phyloP scores from a whole-genome alignment of 1,140 invertebrate genomes.

The Pseudomyrmex sp. region DNA sequence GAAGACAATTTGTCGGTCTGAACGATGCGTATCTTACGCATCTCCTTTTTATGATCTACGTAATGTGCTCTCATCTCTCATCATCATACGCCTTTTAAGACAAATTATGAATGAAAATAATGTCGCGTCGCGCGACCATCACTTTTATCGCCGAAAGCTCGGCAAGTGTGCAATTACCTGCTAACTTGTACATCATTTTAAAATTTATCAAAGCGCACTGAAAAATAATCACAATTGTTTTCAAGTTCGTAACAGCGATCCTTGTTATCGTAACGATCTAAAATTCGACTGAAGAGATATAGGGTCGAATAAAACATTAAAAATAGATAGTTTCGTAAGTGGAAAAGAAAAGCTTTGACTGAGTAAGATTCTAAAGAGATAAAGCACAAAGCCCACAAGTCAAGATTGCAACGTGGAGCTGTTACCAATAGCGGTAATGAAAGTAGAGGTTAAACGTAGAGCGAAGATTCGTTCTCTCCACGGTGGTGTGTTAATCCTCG shows the following conservation, averaged over 20 bases:
- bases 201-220: neutral
- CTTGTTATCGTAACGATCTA: neutral
- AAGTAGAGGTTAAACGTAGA: conserved; percentile 37
- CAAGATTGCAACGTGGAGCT: conserved; percentile 14
- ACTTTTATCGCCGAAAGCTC: neutral
- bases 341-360: neutral
- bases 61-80: conserved; percentile 79
- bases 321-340: neutral
- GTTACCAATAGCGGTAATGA: conserved; percentile 37
- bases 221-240: too few species aligned
- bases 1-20: conserved; percentile 80
- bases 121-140: conserved; percentile 2
- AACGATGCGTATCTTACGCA: conserved; percentile 80
- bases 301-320: neutral
- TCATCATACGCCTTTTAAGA: conserved; percentile 71
- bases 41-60: conserved; percentile 74
- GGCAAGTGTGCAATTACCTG: neutral
- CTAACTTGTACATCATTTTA: neutral
- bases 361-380: conserved; percentile 5
- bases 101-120: conserved; percentile 29
- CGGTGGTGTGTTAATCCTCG: conserved; percentile 44
- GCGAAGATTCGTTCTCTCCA: conserved; percentile 13
- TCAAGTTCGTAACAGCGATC: too few species aligned
- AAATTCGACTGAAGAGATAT: neutral
- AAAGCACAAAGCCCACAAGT: neutral